phyloP scores from a whole-genome alignment of 2,113 vertebrate genomes.

The Sphyrna mokarran region DNA sequence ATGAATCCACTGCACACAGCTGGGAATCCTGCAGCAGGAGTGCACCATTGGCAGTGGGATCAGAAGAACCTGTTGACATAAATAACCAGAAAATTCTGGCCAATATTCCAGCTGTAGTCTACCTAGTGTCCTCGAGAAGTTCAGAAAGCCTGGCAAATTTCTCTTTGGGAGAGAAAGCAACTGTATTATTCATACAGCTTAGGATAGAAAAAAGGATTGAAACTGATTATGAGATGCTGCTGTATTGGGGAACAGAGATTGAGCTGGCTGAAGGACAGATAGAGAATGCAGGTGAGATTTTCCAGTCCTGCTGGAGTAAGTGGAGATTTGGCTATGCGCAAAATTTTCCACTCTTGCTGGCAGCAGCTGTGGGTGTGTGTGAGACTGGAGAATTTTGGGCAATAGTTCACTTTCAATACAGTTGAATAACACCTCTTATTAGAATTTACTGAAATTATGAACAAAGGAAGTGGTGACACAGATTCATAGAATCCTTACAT shows the following conservation, averaged over 20 bases:
- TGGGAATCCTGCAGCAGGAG: too few relatives aligned
- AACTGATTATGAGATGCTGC: neutral
- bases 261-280: neutral
- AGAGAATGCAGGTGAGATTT: neutral
- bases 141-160: neutral
- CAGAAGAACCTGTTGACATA: too few relatives aligned
- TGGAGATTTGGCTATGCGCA: too few relatives aligned
- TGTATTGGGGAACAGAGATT: neutral
- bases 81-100: too few relatives aligned
- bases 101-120: too few relatives aligned
- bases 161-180: neutral
- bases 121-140: too few relatives aligned
- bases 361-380: too few relatives aligned
- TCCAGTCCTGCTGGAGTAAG: too few relatives aligned
- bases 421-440: neutral
- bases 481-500: neutral
- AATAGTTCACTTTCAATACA: neutral
- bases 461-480: neutral
- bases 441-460: neutral
- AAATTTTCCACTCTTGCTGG: too few relatives aligned
- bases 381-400: too few relatives aligned
- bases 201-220: neutral
- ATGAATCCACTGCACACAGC: too few relatives aligned
- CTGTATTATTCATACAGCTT: neutral
- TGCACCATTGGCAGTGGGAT: too few relatives aligned